Conservation (phyloP, 1,140 invertebrate species). For the Anagrus nilaparvatae region DNA sequence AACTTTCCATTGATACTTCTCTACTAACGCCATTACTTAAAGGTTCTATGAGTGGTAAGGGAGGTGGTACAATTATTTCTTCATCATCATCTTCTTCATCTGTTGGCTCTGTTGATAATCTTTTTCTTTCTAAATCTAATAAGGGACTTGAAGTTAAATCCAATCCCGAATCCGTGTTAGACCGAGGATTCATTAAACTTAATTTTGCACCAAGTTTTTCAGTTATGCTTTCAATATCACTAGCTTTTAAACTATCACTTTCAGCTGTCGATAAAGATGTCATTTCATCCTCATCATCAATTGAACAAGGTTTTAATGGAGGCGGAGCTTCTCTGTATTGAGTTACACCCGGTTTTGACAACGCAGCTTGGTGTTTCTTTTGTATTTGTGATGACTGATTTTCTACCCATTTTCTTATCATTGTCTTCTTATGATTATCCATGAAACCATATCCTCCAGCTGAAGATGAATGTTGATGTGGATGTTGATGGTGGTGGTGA, state of each 20-base stretch:
- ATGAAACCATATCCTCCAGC: conserved; percentile 68
- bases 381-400: conserved; percentile 75
- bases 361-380: conserved; percentile 25
- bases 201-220: conserved; percentile 36
- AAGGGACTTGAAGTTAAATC: conserved; percentile 29
- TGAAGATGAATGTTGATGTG: neutral
- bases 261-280: conserved; percentile 33
- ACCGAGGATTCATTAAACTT: conserved; percentile 33
- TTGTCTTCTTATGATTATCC: conserved; percentile 83
- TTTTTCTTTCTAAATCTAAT: conserved; percentile 27
- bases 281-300: conserved; percentile 34
- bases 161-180: conserved; percentile 28
- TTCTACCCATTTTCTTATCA: conserved; percentile 90
- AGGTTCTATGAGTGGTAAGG: conserved; percentile 62
- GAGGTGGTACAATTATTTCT: conserved; percentile 64
- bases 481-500: conserved; percentile 23
- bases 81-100: conserved; percentile 58
- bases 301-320: conserved; percentile 49
- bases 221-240: conserved; percentile 36
- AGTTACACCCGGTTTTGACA: conserved; percentile 28
- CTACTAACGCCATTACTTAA: conserved; percentile 52
- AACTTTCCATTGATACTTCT: conserved; percentile 68
- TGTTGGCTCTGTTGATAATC: conserved; percentile 25
- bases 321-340: conserved; percentile 53
- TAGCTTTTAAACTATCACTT: conserved; percentile 34